These are phyloP conservation scores for Probaryconus sp. DNA, from an alignment of 1,140 invertebrate genomes.

Conservation along the genomic window DNA sequence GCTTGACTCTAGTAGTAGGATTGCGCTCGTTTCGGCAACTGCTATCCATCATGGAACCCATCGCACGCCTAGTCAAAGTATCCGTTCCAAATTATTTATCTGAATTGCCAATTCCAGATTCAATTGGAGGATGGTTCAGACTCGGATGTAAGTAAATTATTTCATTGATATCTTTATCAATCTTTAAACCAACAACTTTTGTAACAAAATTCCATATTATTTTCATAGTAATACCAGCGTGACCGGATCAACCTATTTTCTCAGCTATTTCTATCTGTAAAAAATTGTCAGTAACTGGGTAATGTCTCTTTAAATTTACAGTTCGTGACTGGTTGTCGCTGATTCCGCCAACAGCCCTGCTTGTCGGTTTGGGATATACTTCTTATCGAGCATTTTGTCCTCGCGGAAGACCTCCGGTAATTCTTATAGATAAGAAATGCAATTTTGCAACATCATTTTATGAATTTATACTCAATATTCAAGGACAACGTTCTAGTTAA, in stretches of 20 bases:
- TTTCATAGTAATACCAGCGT: too few relatives aligned
- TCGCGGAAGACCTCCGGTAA: slow-evolving; percentile 77
- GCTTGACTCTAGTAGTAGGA: not conserved
- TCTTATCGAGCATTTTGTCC: slow-evolving; percentile 86
- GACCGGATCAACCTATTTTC: slow-evolving; percentile 7
- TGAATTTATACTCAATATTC: not conserved
- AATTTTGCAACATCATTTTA: slow-evolving; percentile 33
- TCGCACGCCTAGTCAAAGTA: slow-evolving; percentile 85
- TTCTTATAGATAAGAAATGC: slow-evolving; percentile 33
- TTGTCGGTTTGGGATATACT: slow-evolving; percentile 86
- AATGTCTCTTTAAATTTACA: slow-evolving; percentile 75
- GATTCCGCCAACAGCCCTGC: slow-evolving; percentile 85
- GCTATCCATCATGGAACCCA: slow-evolving; percentile 82
- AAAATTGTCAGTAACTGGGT: slow-evolving; percentile 23
- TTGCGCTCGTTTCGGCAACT: slow-evolving; percentile 33
- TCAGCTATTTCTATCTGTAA: slow-evolving; percentile 17
- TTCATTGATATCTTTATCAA: too few relatives aligned
- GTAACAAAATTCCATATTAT: slow-evolving; percentile 11
- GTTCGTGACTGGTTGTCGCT: slow-evolving; percentile 88
- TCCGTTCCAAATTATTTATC: slow-evolving; percentile 87
- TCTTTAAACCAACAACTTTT: too few relatives aligned
- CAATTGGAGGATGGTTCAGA: slow-evolving; percentile 87
- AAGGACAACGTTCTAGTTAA: too few relatives aligned
- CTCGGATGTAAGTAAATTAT: slow-evolving; percentile 81
- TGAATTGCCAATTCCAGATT: slow-evolving; percentile 86